A percentile compares a stretch with the other conserved stretches of the same genome.
These are phyloP conservation scores for Lamellibrachia columna DNA, from an alignment of 2,888 invertebrate genomes.

Conservation along the genomic window DNA sequence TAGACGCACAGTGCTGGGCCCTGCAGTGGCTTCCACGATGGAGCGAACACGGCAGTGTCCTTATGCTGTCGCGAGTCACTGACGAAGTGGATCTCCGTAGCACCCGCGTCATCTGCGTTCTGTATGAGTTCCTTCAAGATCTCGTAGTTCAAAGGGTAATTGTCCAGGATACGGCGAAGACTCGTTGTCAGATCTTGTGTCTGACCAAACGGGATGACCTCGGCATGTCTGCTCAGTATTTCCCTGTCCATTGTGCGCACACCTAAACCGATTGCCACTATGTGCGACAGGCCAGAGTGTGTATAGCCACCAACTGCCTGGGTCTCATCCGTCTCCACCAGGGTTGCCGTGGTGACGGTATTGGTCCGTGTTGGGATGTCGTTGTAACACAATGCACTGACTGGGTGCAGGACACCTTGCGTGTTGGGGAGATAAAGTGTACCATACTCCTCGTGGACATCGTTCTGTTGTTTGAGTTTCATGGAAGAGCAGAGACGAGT, in stretches of 20 bases:
- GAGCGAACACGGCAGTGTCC: conserved; percentile 43
- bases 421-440: conserved; percentile 47
- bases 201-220: conserved; percentile 54
- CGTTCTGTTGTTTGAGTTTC: conserved; percentile 24
- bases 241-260: conserved; percentile 41
- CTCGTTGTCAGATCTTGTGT: conserved; percentile 52
- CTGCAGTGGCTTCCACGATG: conserved; percentile 36
- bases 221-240: conserved; percentile 36
- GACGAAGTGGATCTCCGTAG: conserved; percentile 55
- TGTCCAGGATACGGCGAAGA: conserved; percentile 49
- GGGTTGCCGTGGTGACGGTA: conserved; percentile 34
- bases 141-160: conserved; percentile 52
- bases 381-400: conserved; percentile 49
- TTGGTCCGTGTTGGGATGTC: conserved; percentile 37
- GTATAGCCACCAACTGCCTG: conserved; percentile 18
- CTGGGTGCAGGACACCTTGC: conserved; percentile 40
- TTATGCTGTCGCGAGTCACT: conserved; percentile 47
- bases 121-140: conserved; percentile 58
- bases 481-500: conserved; percentile 33
- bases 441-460: conserved; percentile 34
- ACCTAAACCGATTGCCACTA: conserved; percentile 43
- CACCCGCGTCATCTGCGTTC: conserved; percentile 45
- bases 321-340: conserved; percentile 32
- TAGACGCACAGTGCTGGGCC: too few species aligned
- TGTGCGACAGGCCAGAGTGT: conserved; percentile 41